Base-by-base conservation (phyloP, 2,888 invertebrate species). In the Cecidostiba fungosa region DNA sequence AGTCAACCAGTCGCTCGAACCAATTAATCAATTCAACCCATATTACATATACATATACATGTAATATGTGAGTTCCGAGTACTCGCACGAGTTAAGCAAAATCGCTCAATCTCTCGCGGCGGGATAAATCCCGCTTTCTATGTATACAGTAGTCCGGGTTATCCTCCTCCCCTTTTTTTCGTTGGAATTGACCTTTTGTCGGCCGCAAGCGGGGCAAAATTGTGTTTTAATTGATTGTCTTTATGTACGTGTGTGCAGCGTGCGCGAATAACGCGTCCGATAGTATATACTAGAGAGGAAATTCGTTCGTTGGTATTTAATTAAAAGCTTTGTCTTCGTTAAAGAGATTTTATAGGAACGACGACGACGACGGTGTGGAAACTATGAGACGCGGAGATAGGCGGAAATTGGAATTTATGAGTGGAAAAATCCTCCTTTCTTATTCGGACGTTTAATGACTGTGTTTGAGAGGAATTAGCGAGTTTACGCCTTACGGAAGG, bases 251-350 rank as follows among this genome's bases (percentile, higher is more conserved):
- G 12, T 5, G 66, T 26, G 26, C 29, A 0, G 12, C 16, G 66
- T 26, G 26, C 29, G 6, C 1, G n/a, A 23, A n/a, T n/a, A n/a
- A 14, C 14, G 3, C 16, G 23, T 43, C 23, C 10, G 39, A 72
- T 39, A 43, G 72, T 62, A 23, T 26, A 62, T 62, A 10, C 19
- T 19, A 39, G 69, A 8, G 62, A 26, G 26, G 14, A 62, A 77
- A 59, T 77, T 39, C 59, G 62, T 39, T 72, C 72, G 72, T 62
- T 36, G 39, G 59, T 77, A 70, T 79, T 70, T 70, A 79, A 79
- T 79, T 70, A 80, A 72, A 80, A 72, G 79, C 54, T 70, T 72
- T 72, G 72, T 80, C 50, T 23, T 59, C 32, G 59, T 36, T 26
- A 43, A 50, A 47, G 47, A 47, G 47, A 29, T 50, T 72, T 39